These are phyloP conservation scores for Fissipunctia ypsillon DNA, from an alignment of 2,888 invertebrate species.

Conservation along the genomic window DNA sequence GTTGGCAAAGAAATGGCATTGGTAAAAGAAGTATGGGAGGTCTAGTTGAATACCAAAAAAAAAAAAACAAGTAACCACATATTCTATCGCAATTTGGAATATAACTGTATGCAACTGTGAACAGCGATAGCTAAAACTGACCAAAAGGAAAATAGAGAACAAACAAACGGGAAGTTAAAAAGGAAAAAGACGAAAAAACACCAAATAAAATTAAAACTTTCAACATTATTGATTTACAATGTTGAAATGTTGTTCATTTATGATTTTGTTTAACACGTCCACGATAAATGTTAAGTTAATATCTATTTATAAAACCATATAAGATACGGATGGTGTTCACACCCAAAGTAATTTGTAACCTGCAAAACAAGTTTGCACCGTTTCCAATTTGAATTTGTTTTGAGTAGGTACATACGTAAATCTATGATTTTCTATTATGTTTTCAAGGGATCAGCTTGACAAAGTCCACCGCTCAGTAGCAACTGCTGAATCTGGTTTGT, in stretches of 20 bases:
- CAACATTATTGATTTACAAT: not conserved
- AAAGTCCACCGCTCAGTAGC: not conserved
- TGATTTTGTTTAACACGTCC: not conserved
- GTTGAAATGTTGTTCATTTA: not conserved
- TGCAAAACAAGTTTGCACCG: slow-evolving; percentile 7
- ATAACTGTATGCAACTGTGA: not conserved
- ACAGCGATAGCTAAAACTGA: not conserved
- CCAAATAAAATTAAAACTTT: not conserved
- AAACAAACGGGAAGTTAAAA: not conserved
- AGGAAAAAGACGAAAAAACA: not conserved
- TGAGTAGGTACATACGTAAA: slow-evolving; percentile 21
- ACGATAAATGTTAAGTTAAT: not conserved
- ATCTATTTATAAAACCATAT: not conserved
- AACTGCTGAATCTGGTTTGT: slow-evolving; percentile 1
- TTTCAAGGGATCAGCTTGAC: slow-evolving; percentile 12
- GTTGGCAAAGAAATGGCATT: not conserved
- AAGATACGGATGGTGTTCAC: not conserved
- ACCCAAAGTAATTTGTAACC: slow-evolving; percentile 4
- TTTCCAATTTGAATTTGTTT: slow-evolving; percentile 8
- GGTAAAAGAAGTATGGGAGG: too few relatives aligned
- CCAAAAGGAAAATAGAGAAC: not conserved
- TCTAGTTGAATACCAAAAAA: not conserved
- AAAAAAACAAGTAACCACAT: too few relatives aligned
- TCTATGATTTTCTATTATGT: slow-evolving; percentile 28
- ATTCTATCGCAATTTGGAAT: not conserved